These are phyloP conservation scores for Dendrocopos noguchii DNA, from an alignment of 2,113 vertebrate genomes.

Conservation along the genomic window DNA sequence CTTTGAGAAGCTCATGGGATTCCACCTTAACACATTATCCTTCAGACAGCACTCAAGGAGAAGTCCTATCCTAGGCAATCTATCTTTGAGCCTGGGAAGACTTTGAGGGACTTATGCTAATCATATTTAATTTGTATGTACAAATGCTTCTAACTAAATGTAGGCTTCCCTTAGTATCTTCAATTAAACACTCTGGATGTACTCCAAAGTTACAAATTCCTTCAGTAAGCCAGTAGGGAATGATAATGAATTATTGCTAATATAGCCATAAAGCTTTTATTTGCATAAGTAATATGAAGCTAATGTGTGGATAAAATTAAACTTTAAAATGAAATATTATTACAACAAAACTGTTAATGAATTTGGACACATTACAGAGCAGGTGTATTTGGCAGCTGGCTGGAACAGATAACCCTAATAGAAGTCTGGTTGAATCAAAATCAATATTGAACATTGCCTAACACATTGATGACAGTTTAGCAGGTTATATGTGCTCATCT, in stretches of 20 bases:
- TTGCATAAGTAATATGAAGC: slow-evolving; percentile 71
- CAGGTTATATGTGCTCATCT: background rate
- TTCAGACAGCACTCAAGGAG: background rate
- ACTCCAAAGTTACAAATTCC: slow-evolving; percentile 60
- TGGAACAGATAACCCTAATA: slow-evolving; percentile 55
- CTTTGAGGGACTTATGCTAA: slow-evolving; percentile 51
- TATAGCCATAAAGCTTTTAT: slow-evolving; percentile 64
- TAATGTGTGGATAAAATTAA: slow-evolving; percentile 68
- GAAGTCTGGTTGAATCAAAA: slow-evolving; percentile 46
- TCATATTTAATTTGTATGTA: slow-evolving; percentile 50
- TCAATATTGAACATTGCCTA: slow-evolving; percentile 48
- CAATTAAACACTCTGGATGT: slow-evolving; percentile 54
- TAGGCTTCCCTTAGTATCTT: slow-evolving; percentile 51
- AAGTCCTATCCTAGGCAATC: background rate
- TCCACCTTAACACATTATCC: background rate
- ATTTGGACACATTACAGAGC: slow-evolving; percentile 53
- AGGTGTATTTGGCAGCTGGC: slow-evolving; percentile 62
- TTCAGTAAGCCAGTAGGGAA: slow-evolving; percentile 54
- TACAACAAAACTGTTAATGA: slow-evolving; percentile 62
- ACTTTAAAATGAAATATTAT: slow-evolving; percentile 69
- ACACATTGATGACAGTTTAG: background rate
- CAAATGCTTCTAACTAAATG: slow-evolving; percentile 33
- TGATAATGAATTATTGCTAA: slow-evolving; percentile 66
- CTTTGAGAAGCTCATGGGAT: background rate
- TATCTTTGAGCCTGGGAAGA: background rate